These are phyloP conservation scores for Girardia tigrina DNA, from an alignment of 2,888 invertebrate species.

Conservation along the genomic window DNA sequence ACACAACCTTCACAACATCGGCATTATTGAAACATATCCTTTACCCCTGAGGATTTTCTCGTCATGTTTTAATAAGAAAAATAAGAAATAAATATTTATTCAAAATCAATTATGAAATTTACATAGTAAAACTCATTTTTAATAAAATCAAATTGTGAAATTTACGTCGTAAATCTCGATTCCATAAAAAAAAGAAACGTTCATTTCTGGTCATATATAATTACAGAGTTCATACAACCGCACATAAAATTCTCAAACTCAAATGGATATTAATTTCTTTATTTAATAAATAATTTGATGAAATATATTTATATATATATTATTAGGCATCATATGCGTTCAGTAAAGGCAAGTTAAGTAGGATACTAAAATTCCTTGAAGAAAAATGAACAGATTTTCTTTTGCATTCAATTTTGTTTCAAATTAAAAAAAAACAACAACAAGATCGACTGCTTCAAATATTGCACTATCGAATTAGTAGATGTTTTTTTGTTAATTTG, in stretches of 20 bases:
- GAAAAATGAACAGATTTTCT: neutral
- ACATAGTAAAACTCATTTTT: constrained; percentile 17
- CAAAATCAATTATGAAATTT: constrained; percentile 20
- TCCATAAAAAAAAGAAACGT: constrained; percentile 5
- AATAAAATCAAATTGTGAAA: constrained; percentile 6
- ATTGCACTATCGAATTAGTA: neutral
- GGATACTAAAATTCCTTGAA: neutral
- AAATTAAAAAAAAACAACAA: neutral
- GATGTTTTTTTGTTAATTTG: neutral
- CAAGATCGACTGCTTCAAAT: neutral
- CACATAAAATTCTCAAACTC: constrained; percentile 17
- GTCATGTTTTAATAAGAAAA: too few relatives aligned
- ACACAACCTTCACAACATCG: too few relatives aligned
- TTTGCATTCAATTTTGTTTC: neutral
- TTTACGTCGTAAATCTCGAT: constrained; percentile 10
- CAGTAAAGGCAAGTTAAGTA: neutral
- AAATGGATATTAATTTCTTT: constrained; percentile 15
- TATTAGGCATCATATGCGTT: neutral
- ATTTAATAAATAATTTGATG: neutral
- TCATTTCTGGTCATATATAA: constrained; percentile 11
- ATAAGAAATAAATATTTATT: constrained; percentile 11
- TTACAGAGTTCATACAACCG: neutral
- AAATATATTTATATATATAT: neutral
- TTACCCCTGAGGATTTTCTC: too few relatives aligned
- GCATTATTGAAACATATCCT: too few relatives aligned